phyloP scores from a whole-genome alignment of 2,888 invertebrate genomes.

The Protophormia terraenovae region DNA sequence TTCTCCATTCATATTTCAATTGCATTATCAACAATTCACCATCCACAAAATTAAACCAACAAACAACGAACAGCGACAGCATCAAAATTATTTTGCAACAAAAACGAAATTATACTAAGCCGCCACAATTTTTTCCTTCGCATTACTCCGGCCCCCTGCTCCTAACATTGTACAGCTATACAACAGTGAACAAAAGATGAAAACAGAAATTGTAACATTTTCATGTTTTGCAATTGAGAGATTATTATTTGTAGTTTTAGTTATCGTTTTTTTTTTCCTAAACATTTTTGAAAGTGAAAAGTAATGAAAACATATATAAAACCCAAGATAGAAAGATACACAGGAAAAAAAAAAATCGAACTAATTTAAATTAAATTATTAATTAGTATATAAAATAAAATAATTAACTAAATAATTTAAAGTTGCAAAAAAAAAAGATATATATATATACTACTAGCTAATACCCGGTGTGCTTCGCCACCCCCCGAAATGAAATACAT shows the following conservation, averaged over 20 bases:
- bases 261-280: background rate
- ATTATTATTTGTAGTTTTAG: slow-evolving; percentile 27
- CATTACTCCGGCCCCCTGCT: background rate
- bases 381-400: no score
- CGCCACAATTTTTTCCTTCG: background rate
- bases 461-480: no score
- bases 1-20: background rate
- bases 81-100: slow-evolving; percentile 3
- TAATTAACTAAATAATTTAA: no score
- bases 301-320: slow-evolving; percentile 30
- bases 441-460: no score
- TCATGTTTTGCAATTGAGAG: slow-evolving; percentile 49
- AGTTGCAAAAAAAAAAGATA: no score
- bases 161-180: background rate
- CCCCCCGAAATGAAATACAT: no score
- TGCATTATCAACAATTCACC: background rate
- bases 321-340: background rate
- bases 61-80: background rate
- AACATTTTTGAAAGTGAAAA: slow-evolving; percentile 62
- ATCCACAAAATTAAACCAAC: background rate
- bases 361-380: no score
- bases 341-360: no score
- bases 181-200: background rate
- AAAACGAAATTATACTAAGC: background rate
- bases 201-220: slow-evolving; percentile 43